Evolutionary conservation across 2,113 vertebrate species (phyloP), one percentile per base, ranked within the genome.

Genomic region (Proterorhinus semilunaris): DNA sequence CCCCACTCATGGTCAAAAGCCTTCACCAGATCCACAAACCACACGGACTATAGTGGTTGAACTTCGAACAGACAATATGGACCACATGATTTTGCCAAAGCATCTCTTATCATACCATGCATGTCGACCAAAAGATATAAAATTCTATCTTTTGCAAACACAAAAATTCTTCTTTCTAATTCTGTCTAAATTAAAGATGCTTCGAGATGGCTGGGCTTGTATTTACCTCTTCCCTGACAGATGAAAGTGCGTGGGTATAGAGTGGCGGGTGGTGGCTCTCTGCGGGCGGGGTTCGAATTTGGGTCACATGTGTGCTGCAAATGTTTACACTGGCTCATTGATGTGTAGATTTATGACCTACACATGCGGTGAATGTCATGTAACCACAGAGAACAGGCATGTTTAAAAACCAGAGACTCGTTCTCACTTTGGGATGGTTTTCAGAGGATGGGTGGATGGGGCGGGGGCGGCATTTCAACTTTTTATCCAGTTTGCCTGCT

Each of bases 281-380:
- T 5, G 46, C 4, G 45, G 62, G n/a, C 44, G 61, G 10, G 45
- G 50, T 71, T 74, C 58, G 44, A 74, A 65, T 49, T 12, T 15
- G 49, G 69, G 52, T 59, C 65, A 46, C 53, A 61, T 45, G 58
- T 15, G 10, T n/a, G 15, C 8, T 47, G 8, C 8, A 64, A 44
- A 69, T 69, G 68, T 79, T 69, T 69, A 69, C 49, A 68, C 44
- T 10, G 15, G 7, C 44, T 42, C 42, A 77, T 74, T 75, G 74
- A 85, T 75, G 74, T 45, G 44, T 16, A 65, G 76, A 82, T 82
- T 62, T 79, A 71, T 75, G 68, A 68, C 45, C 59, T 50, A 11
- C 17, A 48, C 44, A 46, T 62, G 67, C 49, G 27, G 52, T 53
- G 71, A 13, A 58, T 62, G 12, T 54, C 47, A 48, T 64, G 10